A percentile compares a stretch with the other conserved stretches of the same genome.
These are phyloP conservation scores for Diploscapter pachys DNA, from an alignment of 1,140 invertebrate species.

Conservation along the genomic window DNA sequence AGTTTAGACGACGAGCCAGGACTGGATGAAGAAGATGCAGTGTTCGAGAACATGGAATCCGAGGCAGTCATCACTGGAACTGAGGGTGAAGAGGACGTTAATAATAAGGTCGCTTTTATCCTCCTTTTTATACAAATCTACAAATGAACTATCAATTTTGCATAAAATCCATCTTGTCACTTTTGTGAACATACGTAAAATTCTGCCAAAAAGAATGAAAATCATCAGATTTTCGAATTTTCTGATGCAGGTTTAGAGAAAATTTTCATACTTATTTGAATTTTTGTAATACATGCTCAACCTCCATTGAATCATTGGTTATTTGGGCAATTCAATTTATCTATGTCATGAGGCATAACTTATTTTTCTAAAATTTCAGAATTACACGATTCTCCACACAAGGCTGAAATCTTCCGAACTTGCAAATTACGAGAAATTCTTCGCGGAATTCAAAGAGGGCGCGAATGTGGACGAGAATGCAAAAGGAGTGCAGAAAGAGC, in stretches of 20 bases:
- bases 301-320: too few species aligned
- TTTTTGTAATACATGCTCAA: too few species aligned
- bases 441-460: constrained; percentile 40
- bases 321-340: too few species aligned
- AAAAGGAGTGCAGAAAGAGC: too few species aligned
- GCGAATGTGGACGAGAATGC: background rate
- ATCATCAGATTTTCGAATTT: constrained; percentile 17
- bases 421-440: constrained; percentile 30
- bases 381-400: constrained; percentile 1
- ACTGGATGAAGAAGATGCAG: constrained; percentile 30
- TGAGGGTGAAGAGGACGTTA: constrained; percentile 36
- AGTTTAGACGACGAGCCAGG: constrained; percentile 35
- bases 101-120: constrained; percentile 7
- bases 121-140: background rate
- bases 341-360: background rate
- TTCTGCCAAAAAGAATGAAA: constrained; percentile 35
- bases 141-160: background rate
- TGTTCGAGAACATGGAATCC: constrained; percentile 10
- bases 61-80: constrained; percentile 9
- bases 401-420: constrained; percentile 18
- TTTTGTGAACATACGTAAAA: background rate
- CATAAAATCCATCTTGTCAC: background rate
- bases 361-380: constrained; percentile 4
- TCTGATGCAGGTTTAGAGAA: background rate
- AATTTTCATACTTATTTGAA: too few species aligned